Evolutionary conservation across 2,888 invertebrate genomes (phyloP).

Genomic region (Catocala fraxini): DNA sequence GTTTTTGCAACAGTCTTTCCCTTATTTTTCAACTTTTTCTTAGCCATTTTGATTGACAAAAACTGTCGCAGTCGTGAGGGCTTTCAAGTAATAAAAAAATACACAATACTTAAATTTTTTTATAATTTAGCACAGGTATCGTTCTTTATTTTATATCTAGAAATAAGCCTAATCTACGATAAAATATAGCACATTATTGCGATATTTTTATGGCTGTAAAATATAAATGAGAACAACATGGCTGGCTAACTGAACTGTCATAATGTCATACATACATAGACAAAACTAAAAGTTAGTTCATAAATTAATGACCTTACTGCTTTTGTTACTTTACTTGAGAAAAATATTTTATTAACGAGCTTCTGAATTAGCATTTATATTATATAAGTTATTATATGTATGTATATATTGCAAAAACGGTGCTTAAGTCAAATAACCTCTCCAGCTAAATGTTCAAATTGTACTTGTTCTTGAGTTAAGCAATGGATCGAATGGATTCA

Average conservation of each 20-base stretch:
- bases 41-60: constrained; percentile 64
- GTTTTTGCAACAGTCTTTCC: constrained; percentile 48
- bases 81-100: neutral
- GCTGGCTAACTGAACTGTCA: constrained; percentile 41
- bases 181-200: too few relatives aligned
- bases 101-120: neutral
- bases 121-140: neutral
- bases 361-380: too few relatives aligned
- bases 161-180: too few relatives aligned
- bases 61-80: constrained; percentile 8
- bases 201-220: neutral
- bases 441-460: too few relatives aligned
- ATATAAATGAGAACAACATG: constrained; percentile 31
- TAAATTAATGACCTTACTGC: neutral
- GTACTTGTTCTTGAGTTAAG: too few relatives aligned
- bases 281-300: constrained; percentile 3
- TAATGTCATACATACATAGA: constrained; percentile 27
- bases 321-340: too few relatives aligned
- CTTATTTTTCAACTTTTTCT: constrained; percentile 67
- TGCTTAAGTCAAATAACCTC: too few relatives aligned
- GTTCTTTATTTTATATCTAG: too few relatives aligned
- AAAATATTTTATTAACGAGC: too few relatives aligned
- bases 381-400: too few relatives aligned
- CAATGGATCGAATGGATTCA: too few relatives aligned
- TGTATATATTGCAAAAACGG: too few relatives aligned